Evolutionary conservation across 2,113 vertebrate genomes (phyloP).

Genomic region (Stigmatopora nigra): DNA sequence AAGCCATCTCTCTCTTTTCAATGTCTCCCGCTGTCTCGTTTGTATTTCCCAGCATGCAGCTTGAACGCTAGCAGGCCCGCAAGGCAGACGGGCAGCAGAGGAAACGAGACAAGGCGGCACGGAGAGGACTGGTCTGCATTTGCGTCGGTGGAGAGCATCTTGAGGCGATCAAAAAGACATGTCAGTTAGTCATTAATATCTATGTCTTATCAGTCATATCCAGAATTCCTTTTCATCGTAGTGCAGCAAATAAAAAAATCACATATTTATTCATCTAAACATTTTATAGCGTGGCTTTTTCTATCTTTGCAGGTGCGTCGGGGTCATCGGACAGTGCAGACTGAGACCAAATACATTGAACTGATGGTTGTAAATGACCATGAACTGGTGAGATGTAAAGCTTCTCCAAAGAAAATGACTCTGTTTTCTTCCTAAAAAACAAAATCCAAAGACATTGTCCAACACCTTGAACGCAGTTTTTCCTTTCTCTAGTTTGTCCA

Average conservation of each 20-base stretch:
- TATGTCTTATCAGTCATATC: neutral
- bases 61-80: slow-evolving; percentile 29
- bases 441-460: neutral
- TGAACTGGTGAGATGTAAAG: slow-evolving; percentile 71
- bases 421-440: neutral
- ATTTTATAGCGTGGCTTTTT: slow-evolving; percentile 12
- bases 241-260: neutral
- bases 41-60: slow-evolving; percentile 52
- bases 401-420: neutral
- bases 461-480: neutral
- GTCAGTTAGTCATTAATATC: slow-evolving; percentile 36
- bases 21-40: neutral
- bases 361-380: slow-evolving; percentile 94
- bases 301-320: slow-evolving; percentile 73
- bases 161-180: slow-evolving; percentile 69
- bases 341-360: slow-evolving; percentile 96
- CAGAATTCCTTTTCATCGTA: neutral
- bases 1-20: slow-evolving; percentile 1
- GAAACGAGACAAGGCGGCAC: slow-evolving; percentile 1
- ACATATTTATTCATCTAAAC: neutral
- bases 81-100: slow-evolving; percentile 21
- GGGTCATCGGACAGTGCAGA: slow-evolving; percentile 83
- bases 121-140: slow-evolving; percentile 31
- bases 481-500: slow-evolving; percentile 76
- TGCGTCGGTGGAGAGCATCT: slow-evolving; percentile 19